Evolutionary conservation across 1,140 invertebrate species (phyloP).

Genomic region (Cecropterus lyciades): DNA sequence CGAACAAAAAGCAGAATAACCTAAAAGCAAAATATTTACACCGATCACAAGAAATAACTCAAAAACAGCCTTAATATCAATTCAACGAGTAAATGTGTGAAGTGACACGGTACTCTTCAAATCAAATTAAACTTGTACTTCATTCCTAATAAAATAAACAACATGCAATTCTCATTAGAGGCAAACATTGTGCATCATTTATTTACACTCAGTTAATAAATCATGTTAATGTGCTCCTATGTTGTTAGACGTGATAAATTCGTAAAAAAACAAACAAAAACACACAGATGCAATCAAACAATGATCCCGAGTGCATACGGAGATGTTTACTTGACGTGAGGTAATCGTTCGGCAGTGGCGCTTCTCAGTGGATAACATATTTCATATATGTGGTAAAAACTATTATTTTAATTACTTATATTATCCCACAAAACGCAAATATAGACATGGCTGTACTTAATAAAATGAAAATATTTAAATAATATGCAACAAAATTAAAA

Average conservation of each 20-base stretch:
- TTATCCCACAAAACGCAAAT: too few species aligned
- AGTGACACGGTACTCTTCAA: too few species aligned
- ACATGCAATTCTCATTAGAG: slow-evolving; percentile 4
- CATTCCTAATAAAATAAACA: not conserved
- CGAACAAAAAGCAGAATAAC: not conserved
- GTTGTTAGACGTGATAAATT: slow-evolving; percentile 6
- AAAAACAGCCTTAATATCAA: not conserved
- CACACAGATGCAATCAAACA: slow-evolving; percentile 1
- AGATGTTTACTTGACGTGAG: not conserved
- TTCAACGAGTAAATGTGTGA: too few species aligned
- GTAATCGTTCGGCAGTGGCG: not conserved
- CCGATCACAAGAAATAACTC: slow-evolving; percentile 3
- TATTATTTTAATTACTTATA: too few species aligned
- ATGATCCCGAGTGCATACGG: not conserved
- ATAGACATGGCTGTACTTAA: too few species aligned
- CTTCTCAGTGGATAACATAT: not conserved
- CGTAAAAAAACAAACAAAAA: not conserved
- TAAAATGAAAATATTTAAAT: too few species aligned
- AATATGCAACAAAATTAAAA: too few species aligned
- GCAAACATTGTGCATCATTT: slow-evolving; percentile 7
- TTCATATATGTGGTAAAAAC: too few species aligned
- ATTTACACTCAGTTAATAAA: slow-evolving; percentile 12
- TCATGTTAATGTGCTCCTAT: slow-evolving; percentile 8
- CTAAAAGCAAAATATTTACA: slow-evolving; percentile 17
- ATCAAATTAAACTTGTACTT: not conserved